Conservation (phyloP, 2,113 vertebrate species). For the Mesoclemmys tuberculata region DNA sequence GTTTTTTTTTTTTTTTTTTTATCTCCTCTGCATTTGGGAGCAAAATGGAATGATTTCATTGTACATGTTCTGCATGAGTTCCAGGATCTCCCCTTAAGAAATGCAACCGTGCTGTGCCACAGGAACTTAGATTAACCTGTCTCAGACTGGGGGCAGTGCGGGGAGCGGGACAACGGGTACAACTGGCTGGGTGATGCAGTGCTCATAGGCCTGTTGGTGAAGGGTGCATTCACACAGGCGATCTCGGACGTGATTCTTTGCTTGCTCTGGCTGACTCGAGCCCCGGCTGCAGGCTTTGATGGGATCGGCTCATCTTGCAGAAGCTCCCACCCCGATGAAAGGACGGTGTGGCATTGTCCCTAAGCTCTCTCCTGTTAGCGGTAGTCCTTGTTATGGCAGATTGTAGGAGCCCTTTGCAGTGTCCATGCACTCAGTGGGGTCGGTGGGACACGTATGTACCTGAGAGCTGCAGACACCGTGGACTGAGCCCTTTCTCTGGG, state of each 20-base stretch:
- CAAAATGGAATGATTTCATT: conserved; percentile 1
- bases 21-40: background rate
- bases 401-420: background rate
- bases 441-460: background rate
- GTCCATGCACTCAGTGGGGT: background rate
- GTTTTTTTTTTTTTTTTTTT: background rate
- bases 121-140: background rate
- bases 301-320: background rate
- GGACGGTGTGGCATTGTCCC: background rate
- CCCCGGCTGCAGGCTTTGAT: background rate
- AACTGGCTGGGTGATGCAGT: background rate
- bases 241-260: background rate
- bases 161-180: background rate
- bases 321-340: background rate
- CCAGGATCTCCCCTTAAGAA: background rate
- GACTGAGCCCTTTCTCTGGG: background rate
- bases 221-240: background rate
- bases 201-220: background rate
- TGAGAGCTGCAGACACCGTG: background rate
- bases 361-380: background rate
- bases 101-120: background rate
- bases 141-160: background rate
- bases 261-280: background rate
- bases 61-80: background rate
- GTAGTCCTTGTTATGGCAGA: background rate